Percentiles rank a stretch among this genome's conserved stretches.
phyloP scores from a whole-genome alignment of 2,113 vertebrate genomes.

The Lepisosteus oculatus region DNA sequence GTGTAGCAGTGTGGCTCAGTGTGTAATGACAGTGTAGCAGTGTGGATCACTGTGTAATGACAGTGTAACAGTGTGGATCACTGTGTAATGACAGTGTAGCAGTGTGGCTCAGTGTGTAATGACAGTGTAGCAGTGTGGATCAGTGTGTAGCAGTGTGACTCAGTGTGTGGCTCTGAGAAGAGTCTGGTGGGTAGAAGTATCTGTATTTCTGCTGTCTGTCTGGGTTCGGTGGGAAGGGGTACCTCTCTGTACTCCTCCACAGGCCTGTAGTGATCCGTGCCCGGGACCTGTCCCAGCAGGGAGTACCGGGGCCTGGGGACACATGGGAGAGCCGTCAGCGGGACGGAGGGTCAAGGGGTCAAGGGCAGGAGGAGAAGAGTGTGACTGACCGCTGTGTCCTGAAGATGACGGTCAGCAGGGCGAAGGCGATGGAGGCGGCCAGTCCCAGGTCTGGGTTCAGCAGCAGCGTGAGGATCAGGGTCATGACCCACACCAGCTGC shows the following conservation, averaged over 20 bases:
- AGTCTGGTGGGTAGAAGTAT: too few relatives aligned
- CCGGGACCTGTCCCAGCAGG: slow-evolving; percentile 77
- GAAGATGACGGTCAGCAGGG: slow-evolving; percentile 83
- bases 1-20: slow-evolving; percentile 24
- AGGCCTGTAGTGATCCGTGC: slow-evolving; percentile 83
- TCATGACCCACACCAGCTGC: slow-evolving; percentile 82
- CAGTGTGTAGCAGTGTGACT: not conserved
- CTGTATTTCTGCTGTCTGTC: not conserved
- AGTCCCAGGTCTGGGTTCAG: slow-evolving; percentile 87
- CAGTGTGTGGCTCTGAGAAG: too few relatives aligned
- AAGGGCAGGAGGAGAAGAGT: not conserved
- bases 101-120: too few relatives aligned
- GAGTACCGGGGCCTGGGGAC: slow-evolving; percentile 82
- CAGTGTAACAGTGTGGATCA: too few relatives aligned
- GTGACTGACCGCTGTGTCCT: slow-evolving; percentile 82
- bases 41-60: too few relatives aligned
- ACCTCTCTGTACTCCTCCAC: slow-evolving; percentile 79
- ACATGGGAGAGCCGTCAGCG: not conserved
- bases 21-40: too few relatives aligned
- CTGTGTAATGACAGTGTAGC: too few relatives aligned
- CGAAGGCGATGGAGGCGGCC: slow-evolving; percentile 71
- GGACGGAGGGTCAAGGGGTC: not conserved
- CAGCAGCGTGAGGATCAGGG: slow-evolving; percentile 77
- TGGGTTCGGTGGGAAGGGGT: slow-evolving; percentile 19
- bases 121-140: not conserved